A percentile compares a stretch with the other conserved stretches of the same genome.
These are phyloP conservation scores for Hemistola chrysoprasaria DNA, from an alignment of 2,888 invertebrate species.

Conservation along the genomic window DNA sequence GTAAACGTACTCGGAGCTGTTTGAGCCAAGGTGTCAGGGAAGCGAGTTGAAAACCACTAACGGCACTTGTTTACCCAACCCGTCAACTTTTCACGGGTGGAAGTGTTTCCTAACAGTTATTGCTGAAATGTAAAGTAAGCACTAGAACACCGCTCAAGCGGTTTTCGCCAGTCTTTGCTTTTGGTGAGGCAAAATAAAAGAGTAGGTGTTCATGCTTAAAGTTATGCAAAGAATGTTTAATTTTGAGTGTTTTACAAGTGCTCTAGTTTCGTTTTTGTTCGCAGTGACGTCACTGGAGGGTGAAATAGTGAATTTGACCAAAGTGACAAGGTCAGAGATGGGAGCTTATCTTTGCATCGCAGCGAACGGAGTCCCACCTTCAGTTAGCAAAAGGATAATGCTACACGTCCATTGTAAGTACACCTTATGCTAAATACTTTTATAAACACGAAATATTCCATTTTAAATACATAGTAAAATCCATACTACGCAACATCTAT, in stretches of 20 bases:
- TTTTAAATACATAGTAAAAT: too few relatives aligned
- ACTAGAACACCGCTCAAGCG: conserved; percentile 56
- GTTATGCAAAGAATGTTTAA: conserved; percentile 1
- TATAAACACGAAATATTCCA: too few relatives aligned
- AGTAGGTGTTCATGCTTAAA: conserved; percentile 13
- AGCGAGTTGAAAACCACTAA: conserved; percentile 72
- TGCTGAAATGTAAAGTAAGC: conserved; percentile 76
- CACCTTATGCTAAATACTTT: too few relatives aligned
- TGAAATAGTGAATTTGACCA: conserved; percentile 90
- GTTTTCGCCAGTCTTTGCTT: conserved; percentile 43
- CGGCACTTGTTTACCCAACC: conserved; percentile 74
- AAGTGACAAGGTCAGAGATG: conserved; percentile 95
- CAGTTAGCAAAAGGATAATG: conserved; percentile 95
- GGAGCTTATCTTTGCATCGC: conserved; percentile 94
- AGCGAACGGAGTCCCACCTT: conserved; percentile 93
- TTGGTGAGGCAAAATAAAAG: conserved; percentile 33
- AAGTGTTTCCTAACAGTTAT: conserved; percentile 73
- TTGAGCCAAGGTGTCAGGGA: conserved; percentile 72
- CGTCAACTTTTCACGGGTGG: conserved; percentile 70
- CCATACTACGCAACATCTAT: too few relatives aligned
- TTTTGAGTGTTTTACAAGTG: conserved; percentile 8
- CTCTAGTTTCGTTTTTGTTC: too few relatives aligned
- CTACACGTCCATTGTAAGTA: conserved; percentile 95
- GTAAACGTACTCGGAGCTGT: conserved; percentile 76
- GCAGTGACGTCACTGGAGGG: conserved; percentile 88